These are phyloP conservation scores for Hydra vulgaris DNA, from an alignment of 30 jellyfish, hydroid and myxozoan species.

Conservation along the genomic window DNA sequence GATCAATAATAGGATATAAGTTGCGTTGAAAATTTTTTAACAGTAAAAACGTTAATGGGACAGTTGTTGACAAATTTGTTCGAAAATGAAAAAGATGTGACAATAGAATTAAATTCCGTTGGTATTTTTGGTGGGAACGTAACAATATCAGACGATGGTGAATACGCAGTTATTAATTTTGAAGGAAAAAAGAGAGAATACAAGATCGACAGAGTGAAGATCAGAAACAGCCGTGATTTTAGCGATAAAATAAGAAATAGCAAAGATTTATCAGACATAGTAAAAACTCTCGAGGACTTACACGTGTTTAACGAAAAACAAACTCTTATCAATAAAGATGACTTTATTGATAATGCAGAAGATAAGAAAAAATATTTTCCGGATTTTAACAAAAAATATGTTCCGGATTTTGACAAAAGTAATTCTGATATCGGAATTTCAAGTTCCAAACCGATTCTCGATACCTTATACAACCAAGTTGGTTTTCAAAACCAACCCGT, in stretches of 20 bases:
- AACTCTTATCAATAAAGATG: not conserved
- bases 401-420: not conserved
- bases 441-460: not conserved
- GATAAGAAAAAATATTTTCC: not conserved
- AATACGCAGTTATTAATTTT: conserved; percentile 18
- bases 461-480: not conserved
- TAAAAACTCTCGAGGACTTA: not conserved
- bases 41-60: not conserved
- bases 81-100: not conserved
- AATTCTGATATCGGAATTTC: not conserved
- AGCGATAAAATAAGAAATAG: conserved; percentile 16
- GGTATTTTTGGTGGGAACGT: conserved; percentile 18
- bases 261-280: conserved; percentile 7
- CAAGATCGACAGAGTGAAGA: conserved; percentile 15
- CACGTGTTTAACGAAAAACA: not conserved
- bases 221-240: conserved; percentile 4
- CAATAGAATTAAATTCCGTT: not conserved
- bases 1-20: too few species aligned
- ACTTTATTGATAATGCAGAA: not conserved
- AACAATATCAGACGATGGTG: conserved; percentile 29
- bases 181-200: conserved; percentile 23
- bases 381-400: not conserved
- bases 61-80: not conserved
- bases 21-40: not conserved
- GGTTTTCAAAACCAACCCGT: too few species aligned